Conservation (phyloP, 2,113 vertebrate genomes). For the Sitta europaea region DNA sequence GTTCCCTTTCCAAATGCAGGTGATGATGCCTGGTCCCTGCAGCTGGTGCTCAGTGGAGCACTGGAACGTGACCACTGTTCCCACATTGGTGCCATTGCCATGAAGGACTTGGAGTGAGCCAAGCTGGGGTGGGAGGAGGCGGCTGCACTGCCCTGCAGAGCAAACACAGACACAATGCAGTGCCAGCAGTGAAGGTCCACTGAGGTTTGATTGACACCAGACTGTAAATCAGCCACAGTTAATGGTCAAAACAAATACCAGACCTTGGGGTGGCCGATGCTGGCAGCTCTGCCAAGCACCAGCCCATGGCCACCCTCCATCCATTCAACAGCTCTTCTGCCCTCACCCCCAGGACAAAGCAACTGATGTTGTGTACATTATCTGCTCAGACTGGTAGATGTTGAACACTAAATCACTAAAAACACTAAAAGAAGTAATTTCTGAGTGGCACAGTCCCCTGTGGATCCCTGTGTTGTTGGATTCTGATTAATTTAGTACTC, state of each 20-base stretch:
- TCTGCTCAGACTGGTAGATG: neutral
- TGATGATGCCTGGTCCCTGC: conserved; percentile 72
- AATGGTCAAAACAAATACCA: neutral
- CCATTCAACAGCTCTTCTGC: neutral
- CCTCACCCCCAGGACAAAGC: neutral
- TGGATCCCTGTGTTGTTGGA: neutral
- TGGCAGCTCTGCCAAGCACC: neutral
- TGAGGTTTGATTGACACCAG: neutral
- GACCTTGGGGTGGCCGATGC: fast-evolving
- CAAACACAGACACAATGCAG: neutral
- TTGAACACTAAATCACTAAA: neutral
- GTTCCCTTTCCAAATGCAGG: conserved; percentile 76
- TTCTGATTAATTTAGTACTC: neutral
- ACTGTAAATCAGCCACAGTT: neutral
- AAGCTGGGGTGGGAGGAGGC: conserved; percentile 65
- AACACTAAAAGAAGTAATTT: neutral
- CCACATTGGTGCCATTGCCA: conserved; percentile 81
- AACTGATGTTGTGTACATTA: fast-evolving
- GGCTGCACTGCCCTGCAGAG: conserved; percentile 75
- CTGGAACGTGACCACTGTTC: conserved; percentile 79
- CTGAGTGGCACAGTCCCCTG: neutral
- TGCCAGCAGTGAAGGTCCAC: fast-evolving
- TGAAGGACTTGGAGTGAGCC: conserved; percentile 77
- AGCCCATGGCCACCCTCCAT: neutral
- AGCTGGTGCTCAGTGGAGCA: conserved; percentile 79